A percentile compares a stretch with the other conserved stretches of the same genome.
Evolutionary conservation across 2,888 invertebrate genomes (phyloP).

Genomic region (Zele albiditarsus): DNA sequence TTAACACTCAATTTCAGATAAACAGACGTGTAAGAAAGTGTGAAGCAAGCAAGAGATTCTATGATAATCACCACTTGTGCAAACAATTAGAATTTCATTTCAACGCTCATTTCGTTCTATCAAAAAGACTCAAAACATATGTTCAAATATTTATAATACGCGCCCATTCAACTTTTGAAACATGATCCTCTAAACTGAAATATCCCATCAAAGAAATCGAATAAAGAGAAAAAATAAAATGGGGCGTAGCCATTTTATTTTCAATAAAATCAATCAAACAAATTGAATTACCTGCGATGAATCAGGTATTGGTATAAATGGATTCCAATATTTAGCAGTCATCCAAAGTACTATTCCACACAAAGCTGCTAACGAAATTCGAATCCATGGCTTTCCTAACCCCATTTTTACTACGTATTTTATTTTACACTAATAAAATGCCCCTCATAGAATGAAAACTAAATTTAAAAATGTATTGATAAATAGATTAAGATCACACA

Average conservation of each 20-base stretch:
- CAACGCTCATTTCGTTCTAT: too few relatives aligned
- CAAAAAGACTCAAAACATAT: too few relatives aligned
- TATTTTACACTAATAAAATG: not conserved
- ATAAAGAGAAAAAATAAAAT: conserved; percentile 6
- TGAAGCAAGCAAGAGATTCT: too few relatives aligned
- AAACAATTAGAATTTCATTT: too few relatives aligned
- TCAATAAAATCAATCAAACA: not conserved
- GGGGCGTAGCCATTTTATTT: not conserved
- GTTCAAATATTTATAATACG: too few relatives aligned
- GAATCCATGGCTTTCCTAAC: conserved; percentile 57
- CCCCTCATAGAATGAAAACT: not conserved
- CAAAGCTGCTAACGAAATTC: conserved; percentile 51
- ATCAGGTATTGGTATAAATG: conserved; percentile 19
- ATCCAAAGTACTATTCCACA: conserved; percentile 50
- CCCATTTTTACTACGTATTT: conserved; percentile 53
- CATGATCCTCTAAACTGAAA: too few relatives aligned
- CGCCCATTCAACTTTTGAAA: too few relatives aligned
- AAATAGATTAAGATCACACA: not conserved
- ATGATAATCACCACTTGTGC: too few relatives aligned
- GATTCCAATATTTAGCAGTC: conserved; percentile 45
- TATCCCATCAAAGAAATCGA: not conserved
- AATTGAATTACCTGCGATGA: not conserved
- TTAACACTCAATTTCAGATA: too few relatives aligned
- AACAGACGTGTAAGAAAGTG: too few relatives aligned
- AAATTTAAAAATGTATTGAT: not conserved